Conservation (phyloP, 1,140 invertebrate genomes). For the Tetraneura akinire region DNA sequence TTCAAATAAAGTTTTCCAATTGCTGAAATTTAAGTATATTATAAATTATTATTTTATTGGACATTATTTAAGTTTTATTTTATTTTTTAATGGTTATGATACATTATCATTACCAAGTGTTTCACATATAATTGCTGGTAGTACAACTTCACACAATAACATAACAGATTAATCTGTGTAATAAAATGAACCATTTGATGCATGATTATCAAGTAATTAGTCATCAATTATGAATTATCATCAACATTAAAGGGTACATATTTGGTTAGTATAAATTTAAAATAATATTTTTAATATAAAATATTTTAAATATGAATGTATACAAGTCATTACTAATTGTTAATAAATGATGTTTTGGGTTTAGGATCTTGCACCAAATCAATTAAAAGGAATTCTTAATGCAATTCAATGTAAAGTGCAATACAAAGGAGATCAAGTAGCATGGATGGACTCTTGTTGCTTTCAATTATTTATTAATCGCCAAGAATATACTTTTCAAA, state of each 20-base stretch:
- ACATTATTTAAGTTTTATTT: not conserved
- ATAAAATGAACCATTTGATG: conserved; percentile 87
- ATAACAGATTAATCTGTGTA: conserved; percentile 75
- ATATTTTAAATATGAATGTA: too few relatives aligned
- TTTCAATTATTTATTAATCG: conserved; percentile 78
- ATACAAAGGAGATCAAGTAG: conserved; percentile 92
- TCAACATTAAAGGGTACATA: conserved; percentile 75
- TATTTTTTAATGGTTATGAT: conserved; percentile 63
- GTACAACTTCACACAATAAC: conserved; percentile 71
- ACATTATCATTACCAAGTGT: conserved; percentile 77
- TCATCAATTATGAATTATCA: conserved; percentile 68
- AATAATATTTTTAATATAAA: not conserved
- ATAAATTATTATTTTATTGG: not conserved
- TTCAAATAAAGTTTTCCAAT: conserved; percentile 90
- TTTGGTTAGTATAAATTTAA: conserved; percentile 56
- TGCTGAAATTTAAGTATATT: conserved; percentile 75
- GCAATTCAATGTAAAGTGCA: conserved; percentile 76
- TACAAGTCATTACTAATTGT: not conserved
- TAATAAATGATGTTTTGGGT: not conserved
- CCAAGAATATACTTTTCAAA: conserved; percentile 77
- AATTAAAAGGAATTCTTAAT: conserved; percentile 64
- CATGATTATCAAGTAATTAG: conserved; percentile 90
- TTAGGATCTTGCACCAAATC: conserved; percentile 68
- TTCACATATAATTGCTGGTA: conserved; percentile 74
- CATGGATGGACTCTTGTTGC: conserved; percentile 90